These are phyloP conservation scores for Nemotelus nigrinus DNA, from an alignment of 2,888 invertebrate species.

Conservation along the genomic window DNA sequence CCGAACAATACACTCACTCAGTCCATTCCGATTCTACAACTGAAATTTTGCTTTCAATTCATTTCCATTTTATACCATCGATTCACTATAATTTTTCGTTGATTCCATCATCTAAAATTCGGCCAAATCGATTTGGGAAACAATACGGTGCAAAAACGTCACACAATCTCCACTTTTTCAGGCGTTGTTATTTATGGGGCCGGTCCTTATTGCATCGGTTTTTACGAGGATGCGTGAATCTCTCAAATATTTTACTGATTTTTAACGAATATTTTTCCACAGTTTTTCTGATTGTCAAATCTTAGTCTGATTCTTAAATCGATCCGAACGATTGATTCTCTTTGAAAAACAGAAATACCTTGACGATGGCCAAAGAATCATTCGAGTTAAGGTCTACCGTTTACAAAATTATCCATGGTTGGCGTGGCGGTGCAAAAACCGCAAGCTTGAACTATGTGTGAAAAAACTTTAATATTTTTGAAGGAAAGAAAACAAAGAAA, in stretches of 20 bases:
- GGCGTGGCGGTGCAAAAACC: too few relatives aligned
- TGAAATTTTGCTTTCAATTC: too few relatives aligned
- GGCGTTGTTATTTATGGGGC: constrained; percentile 22
- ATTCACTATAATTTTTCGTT: too few relatives aligned
- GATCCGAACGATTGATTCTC: not conserved
- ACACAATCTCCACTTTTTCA: not conserved
- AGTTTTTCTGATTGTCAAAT: constrained; percentile 12
- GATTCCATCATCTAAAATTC: not conserved
- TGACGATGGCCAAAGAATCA: too few relatives aligned
- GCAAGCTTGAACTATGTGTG: not conserved
- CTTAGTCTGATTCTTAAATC: not conserved
- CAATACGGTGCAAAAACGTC: not conserved
- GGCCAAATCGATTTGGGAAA: constrained; percentile 8
- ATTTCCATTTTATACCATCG: too few relatives aligned
- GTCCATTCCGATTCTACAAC: too few relatives aligned
- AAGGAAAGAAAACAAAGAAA: too few relatives aligned
- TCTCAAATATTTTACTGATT: constrained; percentile 3
- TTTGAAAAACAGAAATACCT: too few relatives aligned
- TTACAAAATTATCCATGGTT: too few relatives aligned
- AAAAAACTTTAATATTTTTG: constrained; percentile 6
- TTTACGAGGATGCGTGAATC: not conserved
- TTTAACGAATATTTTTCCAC: constrained; percentile 34
- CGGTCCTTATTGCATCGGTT: not conserved
- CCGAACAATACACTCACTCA: too few relatives aligned
- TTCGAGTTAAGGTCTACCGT: too few relatives aligned